Percentiles rank a stretch among this genome's conserved stretches.
Conservation (phyloP, 2,888 invertebrate species). For the Zootermopsis nevadensis region DNA sequence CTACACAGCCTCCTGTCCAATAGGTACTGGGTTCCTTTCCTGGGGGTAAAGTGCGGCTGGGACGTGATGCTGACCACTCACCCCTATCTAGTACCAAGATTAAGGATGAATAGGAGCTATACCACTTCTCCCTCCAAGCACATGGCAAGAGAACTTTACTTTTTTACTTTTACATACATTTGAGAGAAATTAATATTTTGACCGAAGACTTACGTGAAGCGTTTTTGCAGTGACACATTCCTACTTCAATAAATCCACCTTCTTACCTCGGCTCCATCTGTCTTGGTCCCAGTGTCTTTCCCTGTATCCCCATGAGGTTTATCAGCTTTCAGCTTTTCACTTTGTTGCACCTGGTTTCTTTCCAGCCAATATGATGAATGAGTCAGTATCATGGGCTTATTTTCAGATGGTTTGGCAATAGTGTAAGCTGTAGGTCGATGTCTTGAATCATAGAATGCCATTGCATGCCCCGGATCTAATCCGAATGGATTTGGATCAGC, state of each 20-base stretch:
- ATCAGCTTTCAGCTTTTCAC: background rate
- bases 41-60: too few relatives aligned
- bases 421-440: slow-evolving; percentile 74
- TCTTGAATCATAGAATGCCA: slow-evolving; percentile 80
- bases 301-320: background rate
- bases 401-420: slow-evolving; percentile 66
- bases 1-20: too few relatives aligned
- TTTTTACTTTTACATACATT: too few relatives aligned
- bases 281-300: background rate
- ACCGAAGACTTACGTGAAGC: too few relatives aligned
- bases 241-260: background rate
- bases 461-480: slow-evolving; percentile 74
- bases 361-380: slow-evolving; percentile 73
- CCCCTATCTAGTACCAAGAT: too few relatives aligned
- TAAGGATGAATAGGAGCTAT: too few relatives aligned
- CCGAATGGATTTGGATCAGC: slow-evolving; percentile 76
- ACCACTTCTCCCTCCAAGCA: too few relatives aligned
- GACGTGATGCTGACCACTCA: too few relatives aligned
- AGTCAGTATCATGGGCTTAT: slow-evolving; percentile 68
- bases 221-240: too few relatives aligned
- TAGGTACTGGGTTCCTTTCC: too few relatives aligned
- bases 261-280: slow-evolving; percentile 23
- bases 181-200: too few relatives aligned
- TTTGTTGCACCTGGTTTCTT: slow-evolving; percentile 64
- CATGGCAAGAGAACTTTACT: too few relatives aligned